phyloP scores from a whole-genome alignment of 2,113 vertebrate species.

The Nibea coibor region DNA sequence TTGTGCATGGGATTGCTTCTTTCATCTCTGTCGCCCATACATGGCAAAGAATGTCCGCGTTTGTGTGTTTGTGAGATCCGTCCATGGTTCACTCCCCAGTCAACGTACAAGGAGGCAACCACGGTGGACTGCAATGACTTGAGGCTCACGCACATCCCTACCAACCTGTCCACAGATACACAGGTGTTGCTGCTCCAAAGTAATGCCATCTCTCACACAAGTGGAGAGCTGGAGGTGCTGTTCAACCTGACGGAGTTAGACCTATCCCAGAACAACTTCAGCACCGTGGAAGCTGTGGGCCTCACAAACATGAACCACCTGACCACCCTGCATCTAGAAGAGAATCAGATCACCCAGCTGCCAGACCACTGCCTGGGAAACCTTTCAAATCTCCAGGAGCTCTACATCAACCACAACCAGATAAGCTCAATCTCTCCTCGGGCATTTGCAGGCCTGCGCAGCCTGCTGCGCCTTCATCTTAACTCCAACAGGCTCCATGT shows the following conservation, averaged over 20 bases:
- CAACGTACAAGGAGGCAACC: conserved; percentile 95
- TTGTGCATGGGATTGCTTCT: conserved; percentile 81
- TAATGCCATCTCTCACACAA: conserved; percentile 92
- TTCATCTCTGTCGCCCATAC: conserved; percentile 77
- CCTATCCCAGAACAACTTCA: conserved; percentile 98
- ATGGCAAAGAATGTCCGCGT: conserved; percentile 89
- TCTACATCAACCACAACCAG: conserved; percentile 99
- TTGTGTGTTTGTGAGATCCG: conserved; percentile 96
- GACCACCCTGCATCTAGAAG: conserved; percentile 95
- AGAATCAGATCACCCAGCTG: conserved; percentile 95
- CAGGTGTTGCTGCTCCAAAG: conserved; percentile 97
- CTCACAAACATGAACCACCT: conserved; percentile 91
- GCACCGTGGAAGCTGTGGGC: conserved; percentile 90
- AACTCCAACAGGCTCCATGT: conserved; percentile 94
- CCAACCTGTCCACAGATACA: conserved; percentile 93
- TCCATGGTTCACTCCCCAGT: conserved; percentile 98
- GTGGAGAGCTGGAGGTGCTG: conserved; percentile 90
- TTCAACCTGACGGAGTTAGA: conserved; percentile 96
- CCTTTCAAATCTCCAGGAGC: conserved; percentile 93
- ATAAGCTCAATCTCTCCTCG: conserved; percentile 92
- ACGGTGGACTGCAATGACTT: conserved; percentile 99
- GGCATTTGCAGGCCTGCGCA: conserved; percentile 92
- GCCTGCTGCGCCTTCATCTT: conserved; percentile 93
- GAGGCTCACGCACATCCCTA: conserved; percentile 91
- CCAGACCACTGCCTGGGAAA: conserved; percentile 93